phyloP scores from a whole-genome alignment of 2,888 invertebrate genomes.

The Eucera pruinosa region DNA sequence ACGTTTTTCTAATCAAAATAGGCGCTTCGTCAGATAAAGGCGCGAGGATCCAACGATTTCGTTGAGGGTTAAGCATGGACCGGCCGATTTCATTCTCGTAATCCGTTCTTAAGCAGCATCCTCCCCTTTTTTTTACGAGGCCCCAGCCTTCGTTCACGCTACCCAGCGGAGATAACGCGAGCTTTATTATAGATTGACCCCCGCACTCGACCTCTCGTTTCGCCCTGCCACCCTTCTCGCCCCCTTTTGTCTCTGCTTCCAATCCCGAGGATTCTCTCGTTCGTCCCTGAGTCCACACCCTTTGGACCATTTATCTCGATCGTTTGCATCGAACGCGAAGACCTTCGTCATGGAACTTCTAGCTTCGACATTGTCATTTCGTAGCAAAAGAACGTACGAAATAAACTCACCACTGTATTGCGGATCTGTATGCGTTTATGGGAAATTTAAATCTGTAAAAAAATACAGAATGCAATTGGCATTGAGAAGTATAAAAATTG shows the following conservation, averaged over 20 bases:
- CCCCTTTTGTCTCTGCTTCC: constrained; percentile 64
- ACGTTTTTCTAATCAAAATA: constrained; percentile 47
- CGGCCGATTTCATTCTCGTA: constrained; percentile 82
- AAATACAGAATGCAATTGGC: too few species aligned
- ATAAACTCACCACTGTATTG: too few species aligned
- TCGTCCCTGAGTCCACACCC: constrained; percentile 69
- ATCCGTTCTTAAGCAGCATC: constrained; percentile 82
- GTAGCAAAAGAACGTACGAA: too few species aligned
- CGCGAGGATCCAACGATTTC: constrained; percentile 38
- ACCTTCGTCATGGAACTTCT: constrained; percentile 34
- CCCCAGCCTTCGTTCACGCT: constrained; percentile 77
- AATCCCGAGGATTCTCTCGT: constrained; percentile 60
- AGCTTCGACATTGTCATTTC: too few species aligned
- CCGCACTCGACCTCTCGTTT: constrained; percentile 77
- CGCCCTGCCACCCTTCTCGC: constrained; percentile 62
- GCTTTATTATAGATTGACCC: constrained; percentile 84
- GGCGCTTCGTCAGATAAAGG: constrained; percentile 18
- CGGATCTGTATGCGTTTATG: too few species aligned
- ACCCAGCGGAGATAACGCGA: constrained; percentile 78
- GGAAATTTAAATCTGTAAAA: too few species aligned
- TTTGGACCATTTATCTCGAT: constrained; percentile 81
- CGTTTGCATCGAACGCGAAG: constrained; percentile 79
- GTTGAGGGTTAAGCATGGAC: constrained; percentile 57
- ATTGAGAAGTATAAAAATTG: too few species aligned
- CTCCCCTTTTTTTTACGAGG: constrained; percentile 80